Evolutionary conservation across 2,888 invertebrate genomes (phyloP), one percentile per base, ranked within the genome.

Genomic region (Eupithecia subfuscata): DNA sequence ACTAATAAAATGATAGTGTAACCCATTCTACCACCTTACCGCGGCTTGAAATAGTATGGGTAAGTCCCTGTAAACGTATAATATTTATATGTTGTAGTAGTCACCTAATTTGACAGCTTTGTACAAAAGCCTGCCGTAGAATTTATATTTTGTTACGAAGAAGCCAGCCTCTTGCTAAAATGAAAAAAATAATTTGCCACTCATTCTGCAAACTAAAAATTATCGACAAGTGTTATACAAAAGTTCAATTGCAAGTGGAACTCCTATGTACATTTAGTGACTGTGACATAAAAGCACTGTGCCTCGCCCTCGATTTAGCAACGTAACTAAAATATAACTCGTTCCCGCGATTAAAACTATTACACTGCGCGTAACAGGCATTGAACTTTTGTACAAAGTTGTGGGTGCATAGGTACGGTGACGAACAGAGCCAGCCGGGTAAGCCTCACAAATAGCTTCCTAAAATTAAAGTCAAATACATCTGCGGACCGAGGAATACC

Each of bases 371-470:
- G n/a, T 67, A 67, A 67, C 73, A 71, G 75, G 89, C 87, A 85
- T 91, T 91, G 89, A 91, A 91, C 90, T 92, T 92, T 91, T 91
- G 91, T 91, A 92, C 91, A 92, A 92, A 91, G 92, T 91, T 92
- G 91, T 90, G 86, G 84, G 82, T 84, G 84, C 79, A 81, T 80
- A 81, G 78, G 82, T 82, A 78, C 80, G 82, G 84, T 85, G 85
- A 79, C 78, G 83, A 85, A 84, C 52, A 73, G 69, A 79, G 76
- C 69, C 67, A 69, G 69, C 34, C 67, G 34, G 76, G 60, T 73
- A 70, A 40, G 18, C 34, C 37, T 52, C 68, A 12, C 11, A 18
- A 67, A 67, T n/a, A 67, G 25, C 14, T 43, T 22, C 60, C 25
- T 48, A n/a, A 48, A 48, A 48, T n/a, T n/a, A 48, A n/a, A 48